Evolutionary conservation across 2,888 invertebrate species (phyloP).

Genomic region (Hypomecis atomaria): DNA sequence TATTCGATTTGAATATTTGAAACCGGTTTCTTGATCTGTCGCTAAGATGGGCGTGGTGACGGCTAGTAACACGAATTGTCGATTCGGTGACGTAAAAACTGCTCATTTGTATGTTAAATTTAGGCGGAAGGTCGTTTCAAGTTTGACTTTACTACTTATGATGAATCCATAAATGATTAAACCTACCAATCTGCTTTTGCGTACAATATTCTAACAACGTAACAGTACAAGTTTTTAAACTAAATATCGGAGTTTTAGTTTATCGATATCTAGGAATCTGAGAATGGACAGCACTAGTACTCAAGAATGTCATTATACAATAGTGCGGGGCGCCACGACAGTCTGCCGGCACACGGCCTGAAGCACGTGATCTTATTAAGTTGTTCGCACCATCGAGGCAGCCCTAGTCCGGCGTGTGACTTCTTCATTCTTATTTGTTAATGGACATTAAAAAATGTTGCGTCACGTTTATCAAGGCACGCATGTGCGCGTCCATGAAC

Average conservation of each 20-base stretch:
- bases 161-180: constrained; percentile 9
- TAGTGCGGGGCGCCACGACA: constrained; percentile 27
- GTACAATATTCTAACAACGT: too few species aligned
- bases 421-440: constrained; percentile 33
- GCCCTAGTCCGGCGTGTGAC: constrained; percentile 32
- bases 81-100: constrained; percentile 47
- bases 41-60: constrained; percentile 52
- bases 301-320: constrained; percentile 10
- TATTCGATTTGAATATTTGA: constrained; percentile 38
- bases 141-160: constrained; percentile 22
- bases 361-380: constrained; percentile 26
- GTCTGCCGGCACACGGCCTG: neutral
- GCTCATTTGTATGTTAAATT: constrained; percentile 49
- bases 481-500: constrained; percentile 74
- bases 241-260: neutral
- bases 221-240: neutral
- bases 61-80: constrained; percentile 48
- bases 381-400: constrained; percentile 27
- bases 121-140: constrained; percentile 46
- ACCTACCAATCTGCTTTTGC: neutral
- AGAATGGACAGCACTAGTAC: constrained; percentile 14
- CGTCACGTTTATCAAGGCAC: constrained; percentile 46
- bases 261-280: constrained; percentile 11
- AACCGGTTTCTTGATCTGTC: constrained; percentile 51
- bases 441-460: constrained; percentile 41